A percentile compares a stretch with the other conserved stretches of the same genome.
These are phyloP conservation scores for Ophioninae sp. DNA, from an alignment of 2,888 invertebrate species.

Conservation along the genomic window DNA sequence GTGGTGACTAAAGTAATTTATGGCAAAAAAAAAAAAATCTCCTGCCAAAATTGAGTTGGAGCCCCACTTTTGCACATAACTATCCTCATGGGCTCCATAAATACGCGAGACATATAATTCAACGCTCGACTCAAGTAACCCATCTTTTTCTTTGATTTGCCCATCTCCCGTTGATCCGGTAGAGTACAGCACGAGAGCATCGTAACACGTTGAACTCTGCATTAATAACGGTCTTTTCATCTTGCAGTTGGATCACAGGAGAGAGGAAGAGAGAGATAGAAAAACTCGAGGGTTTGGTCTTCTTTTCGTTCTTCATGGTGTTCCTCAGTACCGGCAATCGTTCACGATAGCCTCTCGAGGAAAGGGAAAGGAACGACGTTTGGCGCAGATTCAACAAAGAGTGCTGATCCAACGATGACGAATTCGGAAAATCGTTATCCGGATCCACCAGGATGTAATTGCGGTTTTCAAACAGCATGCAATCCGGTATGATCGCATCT, in stretches of 20 bases:
- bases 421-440: constrained; percentile 3
- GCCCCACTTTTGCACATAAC: too few relatives aligned
- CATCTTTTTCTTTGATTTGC: constrained; percentile 8
- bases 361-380: constrained; percentile 49
- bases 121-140: constrained; percentile 24
- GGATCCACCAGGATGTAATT: constrained; percentile 2
- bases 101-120: constrained; percentile 22
- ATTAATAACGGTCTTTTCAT: constrained; percentile 38
- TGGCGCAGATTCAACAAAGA: not conserved
- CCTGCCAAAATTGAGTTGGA: too few relatives aligned
- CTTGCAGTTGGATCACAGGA: not conserved
- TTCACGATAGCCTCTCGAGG: constrained; percentile 41
- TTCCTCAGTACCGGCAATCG: constrained; percentile 13
- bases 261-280: not conserved
- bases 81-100: constrained; percentile 15
- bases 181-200: constrained; percentile 7
- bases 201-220: constrained; percentile 45
- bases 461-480: not conserved
- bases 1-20: too few relatives aligned
- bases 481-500: not conserved
- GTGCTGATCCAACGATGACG: not conserved
- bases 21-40: too few relatives aligned
- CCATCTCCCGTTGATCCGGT: constrained; percentile 29
- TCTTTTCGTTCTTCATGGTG: constrained; percentile 25
- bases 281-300: constrained; percentile 31